A percentile compares a stretch with the other conserved stretches of the same genome.
Conservation (phyloP, 2,797 vertebrate genomes). For the Oryzias dopingdopingensis region DNA sequence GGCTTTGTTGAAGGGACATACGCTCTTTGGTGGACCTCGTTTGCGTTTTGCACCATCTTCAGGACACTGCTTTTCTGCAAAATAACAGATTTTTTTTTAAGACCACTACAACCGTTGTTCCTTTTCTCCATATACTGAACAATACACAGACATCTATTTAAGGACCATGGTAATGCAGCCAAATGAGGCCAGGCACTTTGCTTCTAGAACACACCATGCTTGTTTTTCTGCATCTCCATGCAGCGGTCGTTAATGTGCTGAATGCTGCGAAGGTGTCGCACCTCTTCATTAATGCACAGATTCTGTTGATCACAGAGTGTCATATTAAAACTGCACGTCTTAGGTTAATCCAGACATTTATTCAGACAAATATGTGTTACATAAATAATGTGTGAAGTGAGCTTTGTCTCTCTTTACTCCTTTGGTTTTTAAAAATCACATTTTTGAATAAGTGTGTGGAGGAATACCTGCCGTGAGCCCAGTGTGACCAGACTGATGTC, state of each 20-base stretch:
- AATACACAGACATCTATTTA: no score
- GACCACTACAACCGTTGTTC: not conserved
- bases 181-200: no score
- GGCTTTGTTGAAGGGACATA: conserved; percentile 83
- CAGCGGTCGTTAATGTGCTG: conserved; percentile 95
- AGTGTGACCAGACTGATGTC: conserved; percentile 85
- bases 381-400: no score
- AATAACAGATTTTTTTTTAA: conserved; percentile 4
- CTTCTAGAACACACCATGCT: conserved; percentile 75
- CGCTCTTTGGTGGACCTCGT: conserved; percentile 52
- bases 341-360: no score
- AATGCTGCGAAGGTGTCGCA: conserved; percentile 79
- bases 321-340: not conserved
- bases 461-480: conserved; percentile 89
- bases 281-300: conserved; percentile 91
- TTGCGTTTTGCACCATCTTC: conserved; percentile 77
- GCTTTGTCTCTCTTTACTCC: no score
- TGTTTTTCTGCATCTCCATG: conserved; percentile 93
- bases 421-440: not conserved
- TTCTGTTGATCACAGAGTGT: conserved; percentile 72
- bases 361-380: no score
- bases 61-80: conserved; percentile 53
- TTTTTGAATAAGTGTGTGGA: not conserved
- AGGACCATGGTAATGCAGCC: no score
- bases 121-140: no score